Evolutionary conservation across 92 coral and sea anemone genomes (phyloP).

Genomic region (Epizoanthus fatuus): DNA sequence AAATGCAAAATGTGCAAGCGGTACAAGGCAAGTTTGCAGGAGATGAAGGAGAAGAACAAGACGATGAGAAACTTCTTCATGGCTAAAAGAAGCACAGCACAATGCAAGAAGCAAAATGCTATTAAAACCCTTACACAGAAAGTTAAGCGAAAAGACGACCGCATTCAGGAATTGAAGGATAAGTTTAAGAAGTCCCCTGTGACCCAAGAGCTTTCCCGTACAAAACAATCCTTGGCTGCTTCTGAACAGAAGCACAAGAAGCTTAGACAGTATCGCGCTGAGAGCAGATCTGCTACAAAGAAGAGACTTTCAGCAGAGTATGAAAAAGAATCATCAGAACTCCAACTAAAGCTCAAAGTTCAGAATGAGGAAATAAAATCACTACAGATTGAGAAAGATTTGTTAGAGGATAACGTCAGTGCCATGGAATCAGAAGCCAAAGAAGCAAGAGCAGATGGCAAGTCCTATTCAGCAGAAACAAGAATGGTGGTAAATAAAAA

Average conservation of each 20-base stretch:
- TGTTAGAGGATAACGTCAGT: neutral
- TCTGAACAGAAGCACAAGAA: neutral
- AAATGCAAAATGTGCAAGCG: neutral
- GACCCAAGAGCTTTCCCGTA: neutral
- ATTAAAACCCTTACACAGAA: neutral
- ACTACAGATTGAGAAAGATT: neutral
- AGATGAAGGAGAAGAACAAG: neutral
- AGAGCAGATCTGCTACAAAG: neutral
- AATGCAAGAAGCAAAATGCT: neutral
- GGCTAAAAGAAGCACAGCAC: neutral
- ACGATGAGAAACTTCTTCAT: neutral
- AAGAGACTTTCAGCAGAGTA: neutral
- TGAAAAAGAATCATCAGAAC: neutral
- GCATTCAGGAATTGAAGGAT: neutral
- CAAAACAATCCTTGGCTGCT: neutral
- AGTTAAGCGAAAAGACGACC: neutral
- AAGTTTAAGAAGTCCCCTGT: neutral
- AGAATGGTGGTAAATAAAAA: neutral
- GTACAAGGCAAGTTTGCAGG: neutral
- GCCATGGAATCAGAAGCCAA: neutral
- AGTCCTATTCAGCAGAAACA: neutral
- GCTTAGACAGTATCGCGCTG: neutral
- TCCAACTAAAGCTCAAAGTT: neutral
- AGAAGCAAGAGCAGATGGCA: neutral
- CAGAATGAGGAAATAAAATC: neutral